Evolutionary conservation across 2,888 invertebrate species (phyloP).

Genomic region (Lasioglossum calceatum): DNA sequence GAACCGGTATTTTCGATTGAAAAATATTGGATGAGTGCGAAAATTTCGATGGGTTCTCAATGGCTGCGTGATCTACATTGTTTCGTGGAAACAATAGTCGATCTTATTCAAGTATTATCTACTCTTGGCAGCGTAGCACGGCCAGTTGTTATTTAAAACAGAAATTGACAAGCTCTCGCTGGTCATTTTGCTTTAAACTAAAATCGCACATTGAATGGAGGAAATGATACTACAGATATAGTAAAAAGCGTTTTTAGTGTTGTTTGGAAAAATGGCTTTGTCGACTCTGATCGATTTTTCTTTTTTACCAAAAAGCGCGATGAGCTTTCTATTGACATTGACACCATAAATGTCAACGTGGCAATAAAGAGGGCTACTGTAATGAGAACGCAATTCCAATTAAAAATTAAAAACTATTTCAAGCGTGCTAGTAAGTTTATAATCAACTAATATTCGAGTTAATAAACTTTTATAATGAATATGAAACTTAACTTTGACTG

Average conservation of each 20-base stretch:
- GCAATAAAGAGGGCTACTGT: neutral
- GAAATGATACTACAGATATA: too few relatives aligned
- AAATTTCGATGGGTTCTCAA: neutral
- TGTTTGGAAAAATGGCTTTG: too few relatives aligned
- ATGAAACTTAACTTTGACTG: neutral
- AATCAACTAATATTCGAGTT: too few relatives aligned
- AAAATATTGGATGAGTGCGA: too few relatives aligned
- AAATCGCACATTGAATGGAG: too few relatives aligned
- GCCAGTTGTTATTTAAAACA: neutral
- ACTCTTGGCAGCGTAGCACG: neutral
- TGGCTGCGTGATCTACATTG: conserved; percentile 1
- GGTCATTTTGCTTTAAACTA: too few relatives aligned
- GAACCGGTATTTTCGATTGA: too few relatives aligned
- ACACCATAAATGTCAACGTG: neutral
- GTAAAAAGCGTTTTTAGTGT: too few relatives aligned
- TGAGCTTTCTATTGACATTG: neutral
- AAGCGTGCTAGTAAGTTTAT: too few relatives aligned
- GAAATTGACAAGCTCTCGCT: too few relatives aligned
- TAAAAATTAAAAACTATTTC: too few relatives aligned
- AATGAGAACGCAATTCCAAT: too few relatives aligned
- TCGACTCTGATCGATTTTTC: neutral
- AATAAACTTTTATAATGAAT: neutral
- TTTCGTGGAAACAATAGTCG: neutral
- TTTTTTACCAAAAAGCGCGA: neutral
- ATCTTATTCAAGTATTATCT: conserved; percentile 8